Percentiles rank a stretch among this genome's conserved stretches.
Evolutionary conservation across 23 tunicate genomes (phyloP).

Genomic region (Halocynthia roretzi): DNA sequence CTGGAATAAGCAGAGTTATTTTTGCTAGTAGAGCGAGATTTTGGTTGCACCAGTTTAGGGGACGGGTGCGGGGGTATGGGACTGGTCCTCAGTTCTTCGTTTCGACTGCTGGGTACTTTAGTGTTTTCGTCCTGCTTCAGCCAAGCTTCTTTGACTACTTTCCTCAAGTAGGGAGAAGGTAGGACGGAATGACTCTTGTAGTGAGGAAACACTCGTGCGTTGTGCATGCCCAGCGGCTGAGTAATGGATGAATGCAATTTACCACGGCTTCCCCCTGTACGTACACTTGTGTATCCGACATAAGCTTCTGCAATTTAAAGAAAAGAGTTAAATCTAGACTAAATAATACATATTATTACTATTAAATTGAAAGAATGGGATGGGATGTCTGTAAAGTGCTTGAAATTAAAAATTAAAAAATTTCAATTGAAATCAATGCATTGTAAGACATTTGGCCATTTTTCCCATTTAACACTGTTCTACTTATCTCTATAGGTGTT

Average conservation of each 20-base stretch:
- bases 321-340: too few species aligned
- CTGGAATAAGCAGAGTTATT: too few species aligned
- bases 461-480: too few species aligned
- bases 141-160: constrained; percentile 75
- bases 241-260: neutral
- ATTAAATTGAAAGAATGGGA: too few species aligned
- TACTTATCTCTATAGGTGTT: too few species aligned
- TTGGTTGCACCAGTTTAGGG: neutral
- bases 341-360: too few species aligned
- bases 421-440: too few species aligned
- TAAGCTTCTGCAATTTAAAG: too few species aligned
- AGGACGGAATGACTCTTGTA: constrained; percentile 27
- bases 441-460: too few species aligned
- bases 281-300: constrained; percentile 59
- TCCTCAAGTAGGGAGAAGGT: constrained; percentile 51
- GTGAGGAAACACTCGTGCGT: neutral
- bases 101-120: neutral
- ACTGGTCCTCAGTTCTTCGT: neutral
- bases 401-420: too few species aligned
- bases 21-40: too few species aligned
- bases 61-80: constrained; percentile 9
- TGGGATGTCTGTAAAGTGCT: too few species aligned
- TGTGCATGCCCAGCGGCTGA: constrained; percentile 1
- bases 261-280: constrained; percentile 37
- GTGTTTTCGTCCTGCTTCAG: constrained; percentile 11